Base-by-base conservation (phyloP, 2,888 invertebrate genomes). In the Rotaria magnacalcarata region DNA sequence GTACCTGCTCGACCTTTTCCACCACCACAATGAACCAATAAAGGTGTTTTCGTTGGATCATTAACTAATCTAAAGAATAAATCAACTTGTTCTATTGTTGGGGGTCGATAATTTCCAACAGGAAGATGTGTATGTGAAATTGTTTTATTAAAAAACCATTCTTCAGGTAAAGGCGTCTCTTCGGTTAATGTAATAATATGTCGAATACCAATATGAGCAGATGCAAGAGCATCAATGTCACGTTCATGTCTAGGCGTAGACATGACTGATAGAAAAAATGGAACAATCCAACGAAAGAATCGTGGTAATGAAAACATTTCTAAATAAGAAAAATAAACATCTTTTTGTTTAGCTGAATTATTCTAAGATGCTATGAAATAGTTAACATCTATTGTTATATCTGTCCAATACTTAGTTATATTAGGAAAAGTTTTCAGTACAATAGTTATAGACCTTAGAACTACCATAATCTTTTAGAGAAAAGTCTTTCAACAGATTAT, bases 1-100 rank as follows among this genome's bases (percentile, higher is more conserved):
- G 94, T 93, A 84, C 94, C 95, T 0, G 94, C 94, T 86, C 94
- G 92, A 0, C 94, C 94, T 67, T 93, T 91, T 0, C 94, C 94
- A 89, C 93, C 93, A 11, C 94, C 92, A 89, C 94, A 94, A 90
- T 94, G 94, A 16, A 94, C 19, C 34, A 67, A 34, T 34, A 67
- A 67, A 8, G 67, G 67, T 41, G 67, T 34, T 34, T 67, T 67
- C 11, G 67, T 34, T 67, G 27, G 34, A 67, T 67, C 67, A 41
- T 27, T 67, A 14, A 67, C 7, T 34, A 67, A 34, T 41, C 67
- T 34, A 67, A 67, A 67, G 67, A 67, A 67, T 67, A 67, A 34
- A 67, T 67, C 67, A 19, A 67, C 67, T 67, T 67, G 67, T 67
- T 67, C 67, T 34, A 67, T 67, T 16, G 67, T 41, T 67, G 67